phyloP scores from a whole-genome alignment of 2,797 vertebrate genomes.

The Sylvilagus floridanus region DNA sequence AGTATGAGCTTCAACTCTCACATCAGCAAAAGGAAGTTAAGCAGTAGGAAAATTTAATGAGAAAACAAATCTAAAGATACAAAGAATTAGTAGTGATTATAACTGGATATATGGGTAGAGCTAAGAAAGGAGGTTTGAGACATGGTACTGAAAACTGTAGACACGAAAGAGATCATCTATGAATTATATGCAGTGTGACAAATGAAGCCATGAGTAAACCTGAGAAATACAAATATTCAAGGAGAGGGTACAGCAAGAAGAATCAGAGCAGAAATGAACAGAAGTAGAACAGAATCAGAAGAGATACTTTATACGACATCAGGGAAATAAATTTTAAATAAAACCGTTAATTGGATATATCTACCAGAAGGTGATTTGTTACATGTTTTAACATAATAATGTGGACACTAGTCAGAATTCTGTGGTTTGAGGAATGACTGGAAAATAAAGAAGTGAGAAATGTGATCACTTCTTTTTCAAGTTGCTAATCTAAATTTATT shows the following conservation, averaged over 20 bases:
- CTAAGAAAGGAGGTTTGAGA: background rate
- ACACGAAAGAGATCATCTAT: background rate
- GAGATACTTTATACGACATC: background rate
- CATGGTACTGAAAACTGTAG: background rate
- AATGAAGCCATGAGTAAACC: constrained; percentile 17
- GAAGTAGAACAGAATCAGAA: background rate
- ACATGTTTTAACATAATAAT: background rate
- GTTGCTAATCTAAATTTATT: constrained; percentile 15
- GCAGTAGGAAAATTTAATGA: background rate
- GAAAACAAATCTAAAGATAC: constrained; percentile 48
- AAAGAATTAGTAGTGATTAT: background rate
- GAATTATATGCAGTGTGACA: background rate
- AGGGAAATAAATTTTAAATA: constrained; percentile 42
- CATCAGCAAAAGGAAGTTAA: background rate
- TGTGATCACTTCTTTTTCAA: constrained; percentile 2
- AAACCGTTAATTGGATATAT: constrained; percentile 1
- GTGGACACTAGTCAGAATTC: constrained; percentile 2
- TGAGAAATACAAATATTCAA: constrained; percentile 51
- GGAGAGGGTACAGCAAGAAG: background rate
- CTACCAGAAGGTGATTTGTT: background rate
- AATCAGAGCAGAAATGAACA: background rate
- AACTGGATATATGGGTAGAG: background rate
- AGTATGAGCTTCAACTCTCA: constrained; percentile 26
- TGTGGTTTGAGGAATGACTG: background rate
- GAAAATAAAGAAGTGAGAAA: constrained; percentile 25